phyloP scores from a whole-genome alignment of 2,113 vertebrate species.

The Motacilla alba region DNA sequence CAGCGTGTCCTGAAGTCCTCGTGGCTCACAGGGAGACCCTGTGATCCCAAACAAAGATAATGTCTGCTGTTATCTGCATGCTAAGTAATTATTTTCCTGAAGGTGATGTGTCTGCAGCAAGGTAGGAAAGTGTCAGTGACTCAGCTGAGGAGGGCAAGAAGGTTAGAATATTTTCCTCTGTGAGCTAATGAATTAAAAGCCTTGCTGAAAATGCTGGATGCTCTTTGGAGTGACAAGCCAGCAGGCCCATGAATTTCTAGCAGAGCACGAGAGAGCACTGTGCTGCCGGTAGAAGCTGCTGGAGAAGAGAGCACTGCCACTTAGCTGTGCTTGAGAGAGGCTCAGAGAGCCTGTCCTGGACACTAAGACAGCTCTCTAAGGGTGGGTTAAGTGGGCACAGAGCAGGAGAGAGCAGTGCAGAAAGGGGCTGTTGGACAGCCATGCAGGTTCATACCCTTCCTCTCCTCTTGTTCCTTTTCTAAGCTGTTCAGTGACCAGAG shows the following conservation, averaged over 20 bases:
- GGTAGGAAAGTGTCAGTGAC: neutral
- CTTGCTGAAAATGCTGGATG: slow-evolving; percentile 17
- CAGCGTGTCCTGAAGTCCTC: neutral
- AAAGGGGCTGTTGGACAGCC: neutral
- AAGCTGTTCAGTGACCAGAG: neutral
- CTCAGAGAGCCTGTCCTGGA: neutral
- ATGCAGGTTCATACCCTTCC: neutral
- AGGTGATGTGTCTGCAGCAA: neutral
- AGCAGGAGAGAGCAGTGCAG: neutral
- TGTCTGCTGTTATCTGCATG: neutral
- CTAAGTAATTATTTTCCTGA: slow-evolving; percentile 6
- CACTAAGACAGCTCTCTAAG: neutral
- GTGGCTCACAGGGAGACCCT: neutral
- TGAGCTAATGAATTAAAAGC: slow-evolving; percentile 38
- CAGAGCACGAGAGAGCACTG: neutral
- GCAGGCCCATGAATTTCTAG: slow-evolving; percentile 10
- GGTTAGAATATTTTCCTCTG: slow-evolving; percentile 22
- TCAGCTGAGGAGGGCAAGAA: slow-evolving; percentile 36
- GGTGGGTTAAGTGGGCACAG: neutral
- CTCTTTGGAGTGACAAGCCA: neutral
- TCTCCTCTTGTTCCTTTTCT: neutral
- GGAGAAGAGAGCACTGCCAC: neutral
- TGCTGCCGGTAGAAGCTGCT: neutral
- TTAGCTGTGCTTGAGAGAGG: neutral
- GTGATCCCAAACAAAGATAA: neutral